Evolutionary conservation across 1,140 invertebrate species (phyloP).

Genomic region (Helicoverpa armigera): DNA sequence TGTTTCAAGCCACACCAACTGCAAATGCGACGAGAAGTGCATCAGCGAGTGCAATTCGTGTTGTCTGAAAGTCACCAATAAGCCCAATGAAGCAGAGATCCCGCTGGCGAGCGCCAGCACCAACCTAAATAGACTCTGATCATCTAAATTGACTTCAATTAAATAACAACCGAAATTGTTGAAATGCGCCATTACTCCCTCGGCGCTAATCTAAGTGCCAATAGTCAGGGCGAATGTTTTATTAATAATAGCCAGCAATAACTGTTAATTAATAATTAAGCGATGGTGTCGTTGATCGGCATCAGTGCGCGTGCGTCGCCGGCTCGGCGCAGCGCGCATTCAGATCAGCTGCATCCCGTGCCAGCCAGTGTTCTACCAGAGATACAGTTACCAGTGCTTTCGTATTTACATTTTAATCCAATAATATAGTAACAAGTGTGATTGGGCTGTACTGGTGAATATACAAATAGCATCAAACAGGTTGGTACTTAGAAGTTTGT

Average conservation of each 20-base stretch:
- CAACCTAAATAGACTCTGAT: conserved; percentile 87
- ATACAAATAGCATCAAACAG: not conserved
- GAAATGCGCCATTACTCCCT: conserved; percentile 86
- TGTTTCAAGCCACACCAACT: conserved; percentile 60
- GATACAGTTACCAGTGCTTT: not conserved
- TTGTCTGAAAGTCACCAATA: conserved; percentile 86
- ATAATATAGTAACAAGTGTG: not conserved
- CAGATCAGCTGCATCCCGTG: conserved; percentile 39
- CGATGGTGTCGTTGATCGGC: conserved; percentile 69
- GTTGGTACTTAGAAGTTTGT: not conserved
- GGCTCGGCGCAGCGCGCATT: conserved; percentile 50
- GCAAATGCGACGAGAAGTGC: conserved; percentile 80
- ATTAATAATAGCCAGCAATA: conserved; percentile 83
- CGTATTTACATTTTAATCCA: not conserved
- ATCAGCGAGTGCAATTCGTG: conserved; percentile 85
- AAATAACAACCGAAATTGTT: conserved; percentile 87
- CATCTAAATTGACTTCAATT: conserved; percentile 87
- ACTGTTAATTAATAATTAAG: conserved; percentile 85
- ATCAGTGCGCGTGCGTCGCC: conserved; percentile 69
- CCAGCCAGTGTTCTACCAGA: not conserved
- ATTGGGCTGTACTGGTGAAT: not conserved
- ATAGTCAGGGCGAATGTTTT: conserved; percentile 86
- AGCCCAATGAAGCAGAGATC: conserved; percentile 86
- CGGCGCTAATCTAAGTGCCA: conserved; percentile 86
- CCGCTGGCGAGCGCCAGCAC: conserved; percentile 84